Conservation (phyloP, 1,140 invertebrate species). For the Dufourea novaeangliae region DNA sequence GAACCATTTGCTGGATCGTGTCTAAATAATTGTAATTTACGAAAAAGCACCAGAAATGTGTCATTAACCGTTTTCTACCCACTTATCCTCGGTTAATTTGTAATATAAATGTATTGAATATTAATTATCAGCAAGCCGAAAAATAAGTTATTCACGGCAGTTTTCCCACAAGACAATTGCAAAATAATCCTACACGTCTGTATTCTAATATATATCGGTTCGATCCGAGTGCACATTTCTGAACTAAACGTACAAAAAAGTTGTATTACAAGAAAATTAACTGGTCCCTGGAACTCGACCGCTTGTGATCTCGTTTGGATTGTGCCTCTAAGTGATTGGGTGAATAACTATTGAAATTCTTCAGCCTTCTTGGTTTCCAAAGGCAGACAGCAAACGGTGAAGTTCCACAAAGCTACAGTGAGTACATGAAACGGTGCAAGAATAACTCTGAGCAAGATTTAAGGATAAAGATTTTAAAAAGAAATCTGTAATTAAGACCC, state of each 20-base stretch:
- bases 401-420: neutral
- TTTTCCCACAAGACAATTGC: neutral
- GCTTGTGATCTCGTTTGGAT: neutral
- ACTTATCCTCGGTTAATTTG: neutral
- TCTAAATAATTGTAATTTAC: neutral
- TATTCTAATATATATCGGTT: neutral
- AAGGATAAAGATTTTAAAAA: neutral
- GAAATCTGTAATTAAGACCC: conserved; percentile 15
- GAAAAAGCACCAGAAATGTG: conserved; percentile 22
- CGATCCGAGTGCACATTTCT: conserved; percentile 10
- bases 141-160: neutral
- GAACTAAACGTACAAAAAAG: neutral
- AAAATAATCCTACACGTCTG: neutral
- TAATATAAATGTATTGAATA: too few relatives aligned
- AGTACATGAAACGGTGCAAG: conserved; percentile 2
- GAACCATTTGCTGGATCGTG: conserved; percentile 15
- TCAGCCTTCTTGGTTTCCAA: neutral
- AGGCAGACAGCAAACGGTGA: neutral
- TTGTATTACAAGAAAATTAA: neutral
- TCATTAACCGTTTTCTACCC: neutral
- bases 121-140: too few relatives aligned
- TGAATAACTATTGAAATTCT: neutral
- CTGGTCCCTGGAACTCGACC: neutral
- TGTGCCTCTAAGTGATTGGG: neutral
- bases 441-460: neutral